A percentile compares a stretch with the other conserved stretches of the same genome.
Conservation (phyloP, 2,113 vertebrate species). For the Bombycilla garrulus region DNA sequence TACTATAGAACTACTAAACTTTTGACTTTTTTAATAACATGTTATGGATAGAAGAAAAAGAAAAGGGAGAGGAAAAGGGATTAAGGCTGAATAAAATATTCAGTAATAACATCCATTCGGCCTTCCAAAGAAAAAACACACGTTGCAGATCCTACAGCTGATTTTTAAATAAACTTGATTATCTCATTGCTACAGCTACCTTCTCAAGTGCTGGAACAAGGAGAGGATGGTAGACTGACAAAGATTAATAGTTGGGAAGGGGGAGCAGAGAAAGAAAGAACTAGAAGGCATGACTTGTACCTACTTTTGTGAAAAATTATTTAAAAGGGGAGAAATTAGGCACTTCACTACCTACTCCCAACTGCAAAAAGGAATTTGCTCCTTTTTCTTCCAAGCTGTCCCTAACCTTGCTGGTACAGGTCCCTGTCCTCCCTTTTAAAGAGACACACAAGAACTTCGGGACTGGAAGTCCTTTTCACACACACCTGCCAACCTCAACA, state of each 20-base stretch:
- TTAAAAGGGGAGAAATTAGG: background rate
- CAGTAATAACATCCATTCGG: background rate
- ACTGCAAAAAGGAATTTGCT: fast-evolving
- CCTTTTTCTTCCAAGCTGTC: background rate
- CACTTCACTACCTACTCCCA: background rate
- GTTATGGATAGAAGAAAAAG: background rate
- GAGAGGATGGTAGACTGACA: background rate
- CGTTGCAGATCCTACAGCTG: background rate
- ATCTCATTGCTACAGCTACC: background rate
- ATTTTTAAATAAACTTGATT: background rate
- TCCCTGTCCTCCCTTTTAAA: background rate
- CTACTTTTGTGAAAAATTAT: background rate
- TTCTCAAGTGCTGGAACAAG: background rate
- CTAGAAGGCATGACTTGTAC: background rate
- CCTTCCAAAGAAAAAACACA: background rate
- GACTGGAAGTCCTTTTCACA: background rate
- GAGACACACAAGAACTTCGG: background rate
- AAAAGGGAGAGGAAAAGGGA: background rate
- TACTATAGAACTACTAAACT: background rate
- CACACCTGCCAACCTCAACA: background rate
- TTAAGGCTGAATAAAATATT: background rate
- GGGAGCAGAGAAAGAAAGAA: background rate
- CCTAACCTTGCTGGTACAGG: background rate
- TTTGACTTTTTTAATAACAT: background rate
- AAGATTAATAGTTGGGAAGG: background rate